Percentiles rank a stretch among this genome's conserved stretches.
Evolutionary conservation across 2,797 vertebrate species (phyloP).

Genomic region (Tenualosa ilisha): DNA sequence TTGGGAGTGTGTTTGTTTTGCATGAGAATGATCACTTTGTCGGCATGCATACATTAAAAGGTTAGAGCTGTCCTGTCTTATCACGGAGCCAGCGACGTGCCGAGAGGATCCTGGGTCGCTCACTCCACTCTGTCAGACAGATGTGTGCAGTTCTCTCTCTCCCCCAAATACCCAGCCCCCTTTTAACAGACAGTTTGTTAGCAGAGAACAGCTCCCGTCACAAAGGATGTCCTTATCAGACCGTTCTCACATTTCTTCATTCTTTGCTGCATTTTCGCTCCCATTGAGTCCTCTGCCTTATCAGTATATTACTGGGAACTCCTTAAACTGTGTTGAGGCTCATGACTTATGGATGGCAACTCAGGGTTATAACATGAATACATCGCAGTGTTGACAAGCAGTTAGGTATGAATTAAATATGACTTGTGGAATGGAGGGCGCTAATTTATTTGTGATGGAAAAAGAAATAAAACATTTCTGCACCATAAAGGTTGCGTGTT

Average conservation of each 20-base stretch:
- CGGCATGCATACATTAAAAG: slow-evolving; percentile 48
- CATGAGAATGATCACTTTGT: slow-evolving; percentile 59
- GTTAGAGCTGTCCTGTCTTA: slow-evolving; percentile 50
- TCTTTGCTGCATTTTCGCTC: slow-evolving; percentile 44
- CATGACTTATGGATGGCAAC: slow-evolving; percentile 57
- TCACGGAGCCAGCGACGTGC: slow-evolving; percentile 38
- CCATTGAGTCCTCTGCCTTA: slow-evolving; percentile 45
- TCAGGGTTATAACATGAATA: slow-evolving; percentile 52
- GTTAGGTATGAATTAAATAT: slow-evolving; percentile 49
- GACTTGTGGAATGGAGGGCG: slow-evolving; percentile 35
- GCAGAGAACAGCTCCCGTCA: slow-evolving; percentile 36
- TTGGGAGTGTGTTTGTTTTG: slow-evolving; percentile 50
- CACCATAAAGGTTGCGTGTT: neutral
- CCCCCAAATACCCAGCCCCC: slow-evolving; percentile 11
- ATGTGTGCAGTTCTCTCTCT: slow-evolving; percentile 23
- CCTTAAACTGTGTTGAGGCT: slow-evolving; percentile 42
- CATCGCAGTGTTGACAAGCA: slow-evolving; percentile 52
- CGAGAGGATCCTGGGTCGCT: slow-evolving; percentile 29
- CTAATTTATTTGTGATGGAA: slow-evolving; percentile 49
- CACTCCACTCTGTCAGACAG: slow-evolving; percentile 26
- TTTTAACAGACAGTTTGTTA: slow-evolving; percentile 31
- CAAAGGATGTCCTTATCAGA: slow-evolving; percentile 48
- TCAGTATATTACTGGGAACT: slow-evolving; percentile 49
- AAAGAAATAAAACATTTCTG: slow-evolving; percentile 3
- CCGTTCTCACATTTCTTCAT: slow-evolving; percentile 38